A percentile compares a stretch with the other conserved stretches of the same genome.
phyloP scores from a whole-genome alignment of 2,888 invertebrate species.

The Panzeria rudis region DNA sequence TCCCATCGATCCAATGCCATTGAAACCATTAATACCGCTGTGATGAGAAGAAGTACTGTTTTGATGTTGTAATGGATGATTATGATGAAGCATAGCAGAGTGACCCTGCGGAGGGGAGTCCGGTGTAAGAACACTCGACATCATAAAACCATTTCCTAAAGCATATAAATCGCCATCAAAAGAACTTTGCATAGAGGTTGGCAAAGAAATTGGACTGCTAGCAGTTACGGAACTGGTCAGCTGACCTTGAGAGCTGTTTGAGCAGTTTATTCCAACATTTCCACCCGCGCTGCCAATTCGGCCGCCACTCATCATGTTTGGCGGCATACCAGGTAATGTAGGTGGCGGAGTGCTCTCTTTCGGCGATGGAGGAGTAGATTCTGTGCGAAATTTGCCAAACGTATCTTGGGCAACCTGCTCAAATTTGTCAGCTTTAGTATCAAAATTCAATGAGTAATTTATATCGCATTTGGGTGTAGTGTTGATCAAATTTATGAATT shows the following conservation, averaged over 20 bases:
- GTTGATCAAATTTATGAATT: conserved; percentile 91
- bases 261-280: conserved; percentile 75
- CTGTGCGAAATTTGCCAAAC: conserved; percentile 90
- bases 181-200: conserved; percentile 89
- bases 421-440: conserved; percentile 91
- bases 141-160: conserved; percentile 84
- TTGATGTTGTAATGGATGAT: conserved; percentile 74
- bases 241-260: conserved; percentile 79
- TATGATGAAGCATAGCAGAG: conserved; percentile 72
- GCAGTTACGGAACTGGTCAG: conserved; percentile 84
- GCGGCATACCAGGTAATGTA: conserved; percentile 85
- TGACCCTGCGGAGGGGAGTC: conserved; percentile 84
- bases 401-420: conserved; percentile 89
- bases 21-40: conserved; percentile 68
- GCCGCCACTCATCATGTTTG: conserved; percentile 76
- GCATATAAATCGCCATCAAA: conserved; percentile 89
- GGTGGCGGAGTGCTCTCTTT: conserved; percentile 85
- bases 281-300: conserved; percentile 65
- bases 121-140: conserved; percentile 82
- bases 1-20: conserved; percentile 66
- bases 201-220: conserved; percentile 88
- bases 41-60: conserved; percentile 64
- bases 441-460: conserved; percentile 91
- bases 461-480: conserved; percentile 93
- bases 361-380: conserved; percentile 84